Base-by-base conservation (phyloP, 2,888 invertebrate genomes). In the Erebia palarica region DNA sequence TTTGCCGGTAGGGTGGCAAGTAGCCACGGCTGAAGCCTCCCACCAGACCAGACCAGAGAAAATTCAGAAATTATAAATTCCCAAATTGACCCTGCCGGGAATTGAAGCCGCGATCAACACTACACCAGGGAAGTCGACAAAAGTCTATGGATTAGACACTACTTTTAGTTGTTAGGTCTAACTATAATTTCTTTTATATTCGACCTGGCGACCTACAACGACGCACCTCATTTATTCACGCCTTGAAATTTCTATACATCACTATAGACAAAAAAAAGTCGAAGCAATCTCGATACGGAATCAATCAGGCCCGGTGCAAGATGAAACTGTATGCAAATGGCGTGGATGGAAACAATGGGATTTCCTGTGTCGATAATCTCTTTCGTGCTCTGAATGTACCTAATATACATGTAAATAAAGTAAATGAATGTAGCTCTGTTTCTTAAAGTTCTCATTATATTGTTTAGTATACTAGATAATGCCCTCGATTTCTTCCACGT, bases 281-380 rank as follows among this genome's bases (percentile, higher is more conserved):
- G 84, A 85, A 83, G 79, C 82, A 78, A 86, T 87, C 86, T 83
- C 81, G 77, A 81, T 80, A 75, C 78, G 78, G 78, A 81, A 82
- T 81, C 82, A 82, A 85, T 84, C 78, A 76, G 74, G 76, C 76
- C 81, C 80, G 81, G 82, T 85, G 87, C 86, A 86, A 73, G 86
- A 86, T 87, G 84, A 79, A 75, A 79, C 79, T 85, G 82, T 91
- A 91, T 91, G 90, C 89, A 90, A 91, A 91, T 91, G 76, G 76
- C 76, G 73, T 81, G 85, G 83, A 88, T 18, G 85, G 84, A 89
- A 88, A 92, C 91, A 91, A 90, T 90, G 85, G 85, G 79, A 78
- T 87, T 88, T 89, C 88, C 88, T 84, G 79, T 78, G 67, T 70
- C 70, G 91, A 90, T 91, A 86, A 91, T 90, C 88, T 75, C 76